A percentile compares a stretch with the other conserved stretches of the same genome.
phyloP scores from a whole-genome alignment of 2,797 vertebrate genomes.

The Danionella dracula region DNA sequence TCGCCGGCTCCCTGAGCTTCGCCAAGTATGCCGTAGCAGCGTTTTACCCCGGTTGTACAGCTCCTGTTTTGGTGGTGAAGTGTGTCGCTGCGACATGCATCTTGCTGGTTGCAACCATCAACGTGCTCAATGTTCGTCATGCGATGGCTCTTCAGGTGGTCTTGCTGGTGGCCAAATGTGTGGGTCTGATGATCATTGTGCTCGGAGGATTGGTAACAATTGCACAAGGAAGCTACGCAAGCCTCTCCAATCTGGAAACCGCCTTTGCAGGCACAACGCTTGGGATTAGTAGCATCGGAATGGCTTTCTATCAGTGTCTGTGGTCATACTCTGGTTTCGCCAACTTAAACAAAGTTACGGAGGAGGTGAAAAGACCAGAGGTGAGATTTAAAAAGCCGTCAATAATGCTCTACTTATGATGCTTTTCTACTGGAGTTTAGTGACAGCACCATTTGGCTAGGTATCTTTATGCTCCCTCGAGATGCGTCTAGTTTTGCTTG shows the following conservation, averaged over 20 bases:
- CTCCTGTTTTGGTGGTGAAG: conserved; percentile 56
- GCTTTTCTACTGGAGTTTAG: too few relatives aligned
- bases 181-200: conserved; percentile 66
- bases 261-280: conserved; percentile 65
- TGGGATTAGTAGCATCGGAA: conserved; percentile 58
- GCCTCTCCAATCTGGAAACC: conserved; percentile 53
- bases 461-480: too few relatives aligned
- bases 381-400: conserved; percentile 57
- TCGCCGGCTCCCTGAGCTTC: conserved; percentile 68
- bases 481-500: too few relatives aligned
- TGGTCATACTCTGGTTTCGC: conserved; percentile 79
- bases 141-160: conserved; percentile 68
- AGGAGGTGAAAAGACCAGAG: conserved; percentile 78
- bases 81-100: conserved; percentile 63
- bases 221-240: conserved; percentile 53
- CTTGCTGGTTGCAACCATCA: conserved; percentile 63
- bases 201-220: conserved; percentile 63
- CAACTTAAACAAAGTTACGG: conserved; percentile 73
- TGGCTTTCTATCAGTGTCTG: conserved; percentile 77
- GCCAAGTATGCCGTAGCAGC: conserved; percentile 65
- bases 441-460: too few relatives aligned
- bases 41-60: conserved; percentile 67
- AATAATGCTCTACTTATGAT: too few relatives aligned
- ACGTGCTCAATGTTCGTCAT: conserved; percentile 67
- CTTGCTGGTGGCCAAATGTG: conserved; percentile 71